Evolutionary conservation across 2,113 vertebrate species (phyloP).

Genomic region (Isurus oxyrinchus): DNA sequence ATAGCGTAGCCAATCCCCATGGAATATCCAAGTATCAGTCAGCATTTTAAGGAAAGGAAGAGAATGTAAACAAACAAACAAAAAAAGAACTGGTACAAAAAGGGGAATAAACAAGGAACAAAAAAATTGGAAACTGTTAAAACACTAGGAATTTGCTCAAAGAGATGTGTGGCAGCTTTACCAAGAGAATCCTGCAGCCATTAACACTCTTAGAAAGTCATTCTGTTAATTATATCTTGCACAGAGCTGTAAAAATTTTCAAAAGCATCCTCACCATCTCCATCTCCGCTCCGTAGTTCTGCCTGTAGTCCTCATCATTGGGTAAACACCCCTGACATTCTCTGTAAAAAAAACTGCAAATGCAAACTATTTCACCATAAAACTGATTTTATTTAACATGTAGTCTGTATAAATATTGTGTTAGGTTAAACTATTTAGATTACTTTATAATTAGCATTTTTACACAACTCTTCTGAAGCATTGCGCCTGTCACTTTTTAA

Average conservation of each 20-base stretch:
- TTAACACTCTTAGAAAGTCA: neutral
- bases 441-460: neutral
- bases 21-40: neutral
- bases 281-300: neutral
- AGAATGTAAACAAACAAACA: neutral
- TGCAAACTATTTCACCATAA: constrained; percentile 11
- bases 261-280: neutral
- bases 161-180: neutral
- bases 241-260: neutral
- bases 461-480: neutral
- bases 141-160: neutral
- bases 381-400: neutral
- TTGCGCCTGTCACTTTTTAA: neutral
- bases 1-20: neutral
- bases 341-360: neutral
- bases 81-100: neutral
- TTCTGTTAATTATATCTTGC: neutral
- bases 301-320: neutral
- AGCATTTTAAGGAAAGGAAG: neutral
- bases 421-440: neutral
- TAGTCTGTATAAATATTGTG: neutral
- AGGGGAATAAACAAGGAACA: neutral
- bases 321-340: neutral
- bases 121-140: neutral
- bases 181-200: neutral